phyloP scores from a whole-genome alignment of 2,113 vertebrate species.

The Tamias sibiricus region DNA sequence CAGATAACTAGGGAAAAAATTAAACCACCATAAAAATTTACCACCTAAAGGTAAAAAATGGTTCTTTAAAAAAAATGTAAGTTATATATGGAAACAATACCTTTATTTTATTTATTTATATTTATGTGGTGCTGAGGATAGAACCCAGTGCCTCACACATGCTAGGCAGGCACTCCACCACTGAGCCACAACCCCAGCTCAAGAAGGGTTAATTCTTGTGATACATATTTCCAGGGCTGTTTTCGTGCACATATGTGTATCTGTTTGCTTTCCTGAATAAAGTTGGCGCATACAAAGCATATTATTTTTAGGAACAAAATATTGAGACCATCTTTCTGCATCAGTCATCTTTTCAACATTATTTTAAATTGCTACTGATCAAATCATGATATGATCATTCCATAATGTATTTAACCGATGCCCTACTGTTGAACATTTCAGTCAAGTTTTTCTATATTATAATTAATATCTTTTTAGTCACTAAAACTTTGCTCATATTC shows the following conservation, averaged over 20 bases:
- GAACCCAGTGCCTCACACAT: too few species aligned
- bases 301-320: background rate
- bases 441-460: background rate
- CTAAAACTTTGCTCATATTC: background rate
- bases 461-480: background rate
- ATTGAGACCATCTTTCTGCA: background rate
- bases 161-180: too few species aligned
- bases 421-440: background rate
- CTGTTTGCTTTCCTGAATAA: background rate
- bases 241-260: background rate
- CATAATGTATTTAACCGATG: background rate
- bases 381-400: background rate
- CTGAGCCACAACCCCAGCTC: too few species aligned
- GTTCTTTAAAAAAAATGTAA: too few species aligned
- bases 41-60: background rate
- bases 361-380: background rate
- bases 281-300: background rate
- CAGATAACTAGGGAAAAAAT: background rate
- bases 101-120: too few species aligned
- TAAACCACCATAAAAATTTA: background rate
- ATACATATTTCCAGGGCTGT: background rate
- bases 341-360: background rate
- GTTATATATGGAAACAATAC: too few species aligned
- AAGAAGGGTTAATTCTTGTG: background rate
- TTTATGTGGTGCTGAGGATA: too few species aligned